A percentile compares a stretch with the other conserved stretches of the same genome.
These are phyloP conservation scores for Salpingus planirostris DNA, from an alignment of 2,888 invertebrate species.

Conservation along the genomic window DNA sequence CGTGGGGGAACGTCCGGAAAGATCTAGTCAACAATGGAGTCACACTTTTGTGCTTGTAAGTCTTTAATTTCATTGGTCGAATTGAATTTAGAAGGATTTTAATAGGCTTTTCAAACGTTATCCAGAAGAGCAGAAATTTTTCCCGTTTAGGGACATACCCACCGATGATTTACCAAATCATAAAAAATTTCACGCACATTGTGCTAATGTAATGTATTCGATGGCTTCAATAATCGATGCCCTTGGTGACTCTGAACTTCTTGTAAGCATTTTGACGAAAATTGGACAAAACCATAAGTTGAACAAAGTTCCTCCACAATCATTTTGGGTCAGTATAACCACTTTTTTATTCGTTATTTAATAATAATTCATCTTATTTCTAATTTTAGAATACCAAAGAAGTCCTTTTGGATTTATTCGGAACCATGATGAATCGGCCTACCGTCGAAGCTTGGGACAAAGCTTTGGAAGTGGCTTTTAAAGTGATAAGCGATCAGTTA, in stretches of 20 bases:
- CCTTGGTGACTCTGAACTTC: slow-evolving; percentile 42
- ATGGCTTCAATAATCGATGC: slow-evolving; percentile 45
- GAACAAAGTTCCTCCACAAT: slow-evolving; percentile 17
- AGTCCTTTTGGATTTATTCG: slow-evolving; percentile 17
- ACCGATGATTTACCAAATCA: slow-evolving; percentile 40
- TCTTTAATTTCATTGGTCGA: too few species aligned
- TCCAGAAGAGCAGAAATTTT: slow-evolving; percentile 44
- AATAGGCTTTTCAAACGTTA: slow-evolving; percentile 38
- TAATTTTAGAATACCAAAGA: slow-evolving; percentile 20
- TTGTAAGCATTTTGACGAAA: slow-evolving; percentile 44
- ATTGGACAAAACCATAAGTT: slow-evolving; percentile 42
- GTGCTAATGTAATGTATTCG: slow-evolving; percentile 44
- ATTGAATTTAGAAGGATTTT: too few species aligned
- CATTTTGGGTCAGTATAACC: slow-evolving; percentile 22
- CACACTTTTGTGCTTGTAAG: slow-evolving; percentile 22
- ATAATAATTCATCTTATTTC: too few species aligned
- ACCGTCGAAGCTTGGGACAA: slow-evolving; percentile 21
- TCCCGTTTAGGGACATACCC: slow-evolving; percentile 45
- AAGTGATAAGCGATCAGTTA: slow-evolving; percentile 6
- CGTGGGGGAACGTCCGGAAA: slow-evolving; percentile 25
- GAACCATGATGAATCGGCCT: slow-evolving; percentile 13
- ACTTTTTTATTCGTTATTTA: too few species aligned
- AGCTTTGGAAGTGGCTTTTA: slow-evolving; percentile 18
- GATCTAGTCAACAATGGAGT: slow-evolving; percentile 24
- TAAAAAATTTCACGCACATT: slow-evolving; percentile 48